Percentiles rank a stretch among this genome's conserved stretches.
These are phyloP conservation scores for Scaptomyza parva DNA, from an alignment of 2,888 invertebrate species.

Conservation along the genomic window DNA sequence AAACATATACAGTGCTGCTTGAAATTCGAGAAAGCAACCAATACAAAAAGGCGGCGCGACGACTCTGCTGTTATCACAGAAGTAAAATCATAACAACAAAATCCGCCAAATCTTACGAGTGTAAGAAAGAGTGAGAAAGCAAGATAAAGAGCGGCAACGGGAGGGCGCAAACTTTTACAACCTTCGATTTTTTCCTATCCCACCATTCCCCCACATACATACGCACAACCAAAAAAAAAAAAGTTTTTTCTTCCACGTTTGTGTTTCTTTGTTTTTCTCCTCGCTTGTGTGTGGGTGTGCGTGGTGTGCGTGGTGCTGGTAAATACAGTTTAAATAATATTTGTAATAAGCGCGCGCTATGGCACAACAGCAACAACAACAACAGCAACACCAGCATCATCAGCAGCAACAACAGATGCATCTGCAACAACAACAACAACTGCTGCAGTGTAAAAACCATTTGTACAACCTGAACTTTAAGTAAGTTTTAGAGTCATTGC, in stretches of 20 bases:
- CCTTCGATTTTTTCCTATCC: conserved; percentile 20
- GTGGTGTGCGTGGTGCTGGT: conserved; percentile 39
- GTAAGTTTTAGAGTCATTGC: conserved; percentile 69
- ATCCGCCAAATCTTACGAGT: conserved; percentile 10
- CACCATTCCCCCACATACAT: neutral
- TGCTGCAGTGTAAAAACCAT: conserved; percentile 70
- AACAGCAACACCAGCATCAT: conserved; percentile 49
- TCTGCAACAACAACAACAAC: conserved; percentile 54
- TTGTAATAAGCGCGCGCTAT: conserved; percentile 69
- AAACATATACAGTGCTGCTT: conserved; percentile 20
- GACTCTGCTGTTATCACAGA: conserved; percentile 40
- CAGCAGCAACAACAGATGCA: conserved; percentile 47
- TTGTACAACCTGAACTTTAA: conserved; percentile 68
- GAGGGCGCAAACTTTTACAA: conserved; percentile 27
- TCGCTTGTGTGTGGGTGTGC: conserved; percentile 16
- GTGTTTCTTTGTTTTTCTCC: conserved; percentile 25
- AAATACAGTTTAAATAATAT: conserved; percentile 61
- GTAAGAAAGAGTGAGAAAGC: conserved; percentile 16
- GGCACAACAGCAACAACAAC: conserved; percentile 70
- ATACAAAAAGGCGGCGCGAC: conserved; percentile 46
- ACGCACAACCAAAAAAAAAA: neutral
- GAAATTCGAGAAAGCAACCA: conserved; percentile 29
- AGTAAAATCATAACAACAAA: conserved; percentile 55
- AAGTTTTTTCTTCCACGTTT: conserved; percentile 23
- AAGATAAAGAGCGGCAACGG: conserved; percentile 11